Evolutionary conservation across 2,797 vertebrate genomes (phyloP).

Genomic region (Cirrhinus molitorella): DNA sequence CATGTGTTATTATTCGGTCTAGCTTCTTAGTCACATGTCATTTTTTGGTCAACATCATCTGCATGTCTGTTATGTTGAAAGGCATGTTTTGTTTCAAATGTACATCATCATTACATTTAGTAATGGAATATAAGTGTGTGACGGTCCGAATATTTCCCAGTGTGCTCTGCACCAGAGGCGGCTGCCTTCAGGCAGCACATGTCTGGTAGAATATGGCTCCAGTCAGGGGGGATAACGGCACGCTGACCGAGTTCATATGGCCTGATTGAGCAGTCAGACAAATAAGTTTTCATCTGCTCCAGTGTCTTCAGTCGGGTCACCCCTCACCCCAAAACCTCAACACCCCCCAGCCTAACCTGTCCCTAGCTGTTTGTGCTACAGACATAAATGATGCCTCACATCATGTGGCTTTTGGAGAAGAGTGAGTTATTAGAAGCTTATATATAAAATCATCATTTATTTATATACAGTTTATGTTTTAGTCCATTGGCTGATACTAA

Average conservation of each 20-base stretch:
- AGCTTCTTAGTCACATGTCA: background rate
- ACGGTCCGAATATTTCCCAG: constrained; percentile 38
- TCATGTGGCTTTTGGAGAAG: background rate
- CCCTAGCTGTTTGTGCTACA: background rate
- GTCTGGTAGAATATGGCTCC: constrained; percentile 70
- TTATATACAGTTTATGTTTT: too few relatives aligned
- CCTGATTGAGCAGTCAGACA: constrained; percentile 77
- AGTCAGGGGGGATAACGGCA: constrained; percentile 60
- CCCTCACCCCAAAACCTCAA: constrained; percentile 31
- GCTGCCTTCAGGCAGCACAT: constrained; percentile 60
- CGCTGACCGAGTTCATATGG: constrained; percentile 79
- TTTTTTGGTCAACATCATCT: background rate
- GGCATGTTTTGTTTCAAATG: background rate
- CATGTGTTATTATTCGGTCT: constrained; percentile 7
- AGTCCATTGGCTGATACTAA: too few relatives aligned
- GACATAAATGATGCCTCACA: background rate
- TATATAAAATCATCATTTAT: too few relatives aligned
- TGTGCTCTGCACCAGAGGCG: constrained; percentile 50
- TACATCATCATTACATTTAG: constrained; percentile 14
- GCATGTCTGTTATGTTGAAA: background rate
- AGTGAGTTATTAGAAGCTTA: too few relatives aligned
- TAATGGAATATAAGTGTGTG: constrained; percentile 4
- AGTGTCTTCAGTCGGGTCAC: constrained; percentile 64
- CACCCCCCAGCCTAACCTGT: background rate
- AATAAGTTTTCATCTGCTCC: constrained; percentile 69